Base-by-base conservation (phyloP, 2,797 vertebrate species). In the Salmo trutta region DNA sequence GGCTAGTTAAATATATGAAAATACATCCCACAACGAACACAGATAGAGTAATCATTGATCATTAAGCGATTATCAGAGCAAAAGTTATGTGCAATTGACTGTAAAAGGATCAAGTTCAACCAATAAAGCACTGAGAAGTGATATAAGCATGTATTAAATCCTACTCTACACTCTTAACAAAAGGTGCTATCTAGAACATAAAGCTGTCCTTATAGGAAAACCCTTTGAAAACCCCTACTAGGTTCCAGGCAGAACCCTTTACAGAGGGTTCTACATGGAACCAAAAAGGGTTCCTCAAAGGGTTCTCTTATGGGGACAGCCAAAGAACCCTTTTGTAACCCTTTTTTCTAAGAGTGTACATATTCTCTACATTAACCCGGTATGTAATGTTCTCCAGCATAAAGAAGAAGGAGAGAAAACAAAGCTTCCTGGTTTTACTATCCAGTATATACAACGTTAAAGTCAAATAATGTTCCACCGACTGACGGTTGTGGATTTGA, bases 401-500 rank as follows among this genome's bases (percentile, higher is more conserved):
- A 16, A 68, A 17, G 66, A 19, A 33, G 17, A 83, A 36, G 82
- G 83, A 91, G 85, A 84, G 78, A 88, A 56, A 91, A 89, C 85
- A 87, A 89, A 87, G 87, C 82, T 92, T 90, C 91, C 91, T 93
- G 91, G 90, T 91, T 90, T 87, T 88, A 89, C 89, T 90, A 86
- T 90, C 93, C 91, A 93, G 79, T 91, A 93, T 93, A 86, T 93
- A 93, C 91, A 93, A 93, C 83, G 82, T 89, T 90, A 86, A 73
- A 86, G 83, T 85, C 84, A 79, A 91, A 88, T 84, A 83, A 85
- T 86, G 88, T 82, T 84, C 87, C 84, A 85, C 16, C 0, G 24
- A 53, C 24, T 17, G 70, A 24, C 19, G 51, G 14, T 29, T 52
- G 24, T 53, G 21, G 70, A 72, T 72, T 52, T 12, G 29, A 21